Conservation (phyloP, 2,888 invertebrate genomes). For the Glaucopsyche alexis region DNA sequence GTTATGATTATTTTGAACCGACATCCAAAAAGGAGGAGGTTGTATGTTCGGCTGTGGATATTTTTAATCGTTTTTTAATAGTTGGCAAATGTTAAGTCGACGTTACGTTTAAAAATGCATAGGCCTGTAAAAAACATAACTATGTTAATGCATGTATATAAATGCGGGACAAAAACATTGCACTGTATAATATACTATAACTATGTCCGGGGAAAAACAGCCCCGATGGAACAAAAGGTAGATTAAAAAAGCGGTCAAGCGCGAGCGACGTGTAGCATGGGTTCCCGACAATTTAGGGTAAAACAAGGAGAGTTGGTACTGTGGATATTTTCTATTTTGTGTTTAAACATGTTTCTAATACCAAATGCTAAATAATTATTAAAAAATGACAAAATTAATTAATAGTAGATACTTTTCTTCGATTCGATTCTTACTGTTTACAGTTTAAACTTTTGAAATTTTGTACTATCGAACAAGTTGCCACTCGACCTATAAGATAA, state of each 20-base stretch:
- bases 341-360: too few species aligned
- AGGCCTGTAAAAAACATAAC: conserved; percentile 42
- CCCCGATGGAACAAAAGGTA: conserved; percentile 48
- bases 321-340: too few species aligned
- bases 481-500: too few species aligned
- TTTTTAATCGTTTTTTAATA: neutral
- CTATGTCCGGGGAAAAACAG: conserved; percentile 43
- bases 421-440: too few species aligned
- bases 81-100: neutral
- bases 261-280: neutral
- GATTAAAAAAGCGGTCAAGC: conserved; percentile 42
- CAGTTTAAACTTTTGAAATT: too few species aligned
- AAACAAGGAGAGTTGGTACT: too few species aligned
- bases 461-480: too few species aligned
- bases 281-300: conserved; percentile 33
- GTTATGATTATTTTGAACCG: too few species aligned
- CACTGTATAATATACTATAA: conserved; percentile 47
- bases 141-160: conserved; percentile 60
- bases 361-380: too few species aligned
- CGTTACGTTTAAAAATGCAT: conserved; percentile 27
- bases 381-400: too few species aligned
- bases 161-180: conserved; percentile 53
- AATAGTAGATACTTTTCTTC: too few species aligned
- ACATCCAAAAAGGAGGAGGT: too few species aligned
- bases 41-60: neutral